Percentiles rank a stretch among this genome's conserved stretches.
Evolutionary conservation across 2,888 invertebrate species (phyloP).

Genomic region (Netelia inedita): DNA sequence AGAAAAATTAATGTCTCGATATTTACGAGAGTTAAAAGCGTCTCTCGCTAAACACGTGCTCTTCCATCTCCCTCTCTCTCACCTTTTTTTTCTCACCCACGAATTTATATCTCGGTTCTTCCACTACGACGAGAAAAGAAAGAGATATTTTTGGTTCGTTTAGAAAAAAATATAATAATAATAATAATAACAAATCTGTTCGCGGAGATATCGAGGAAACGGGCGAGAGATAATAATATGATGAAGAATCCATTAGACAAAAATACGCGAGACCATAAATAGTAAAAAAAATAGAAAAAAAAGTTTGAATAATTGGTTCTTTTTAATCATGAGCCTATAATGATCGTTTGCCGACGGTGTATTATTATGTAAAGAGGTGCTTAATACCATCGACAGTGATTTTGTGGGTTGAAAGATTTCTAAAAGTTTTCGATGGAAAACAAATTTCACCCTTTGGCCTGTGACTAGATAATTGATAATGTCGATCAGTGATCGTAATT

Average conservation of each 20-base stretch:
- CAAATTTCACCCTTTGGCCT: too few species aligned
- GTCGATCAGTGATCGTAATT: too few species aligned
- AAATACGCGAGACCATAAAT: slow-evolving; percentile 3
- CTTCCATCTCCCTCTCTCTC: neutral
- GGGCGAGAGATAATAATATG: neutral
- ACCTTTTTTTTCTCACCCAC: slow-evolving; percentile 4
- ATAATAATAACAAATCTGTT: neutral
- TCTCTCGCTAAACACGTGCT: slow-evolving; percentile 45
- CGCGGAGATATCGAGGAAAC: slow-evolving; percentile 6
- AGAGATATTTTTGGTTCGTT: neutral
- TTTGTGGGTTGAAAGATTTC: neutral
- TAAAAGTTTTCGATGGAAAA: neutral
- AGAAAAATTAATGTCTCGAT: slow-evolving; percentile 67
- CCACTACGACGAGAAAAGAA: neutral
- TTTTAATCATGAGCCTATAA: slow-evolving; percentile 14
- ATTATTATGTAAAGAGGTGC: too few species aligned
- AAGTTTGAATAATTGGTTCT: slow-evolving; percentile 34
- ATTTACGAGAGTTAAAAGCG: slow-evolving; percentile 66
- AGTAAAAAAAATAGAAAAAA: neutral
- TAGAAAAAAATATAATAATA: neutral
- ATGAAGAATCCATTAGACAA: slow-evolving; percentile 43
- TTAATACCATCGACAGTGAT: neutral
- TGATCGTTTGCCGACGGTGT: slow-evolving; percentile 7
- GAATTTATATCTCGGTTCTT: neutral
- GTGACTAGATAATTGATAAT: too few species aligned